Evolutionary conservation across 1,140 invertebrate genomes (phyloP).

Genomic region (Coenobita brevimanus): DNA sequence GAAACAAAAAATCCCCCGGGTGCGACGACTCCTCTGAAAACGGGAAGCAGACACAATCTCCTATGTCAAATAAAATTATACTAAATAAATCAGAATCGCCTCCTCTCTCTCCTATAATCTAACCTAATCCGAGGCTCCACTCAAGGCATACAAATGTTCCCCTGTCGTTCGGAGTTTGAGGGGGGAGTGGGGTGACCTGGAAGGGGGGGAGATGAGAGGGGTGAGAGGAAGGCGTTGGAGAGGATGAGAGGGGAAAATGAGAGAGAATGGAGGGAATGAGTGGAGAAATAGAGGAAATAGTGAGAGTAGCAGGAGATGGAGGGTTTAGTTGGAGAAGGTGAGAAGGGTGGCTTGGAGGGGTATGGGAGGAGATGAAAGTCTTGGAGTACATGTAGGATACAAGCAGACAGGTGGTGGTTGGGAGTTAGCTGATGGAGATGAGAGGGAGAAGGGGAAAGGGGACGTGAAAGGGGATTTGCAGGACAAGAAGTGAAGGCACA

Average conservation of each 20-base stretch:
- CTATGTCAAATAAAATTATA: constrained; percentile 22
- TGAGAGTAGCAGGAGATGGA: background rate
- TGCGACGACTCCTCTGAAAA: background rate
- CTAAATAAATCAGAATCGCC: constrained; percentile 39
- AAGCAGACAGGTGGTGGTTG: no score
- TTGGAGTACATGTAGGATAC: no score
- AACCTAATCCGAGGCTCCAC: constrained; percentile 29
- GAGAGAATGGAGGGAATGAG: background rate
- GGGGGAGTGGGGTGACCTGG: no score
- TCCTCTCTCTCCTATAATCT: constrained; percentile 28
- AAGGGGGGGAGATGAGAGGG: background rate
- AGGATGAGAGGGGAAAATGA: background rate
- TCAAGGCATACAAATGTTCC: constrained; percentile 51
- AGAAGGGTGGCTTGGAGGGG: background rate
- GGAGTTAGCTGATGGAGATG: no score
- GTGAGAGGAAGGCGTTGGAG: background rate
- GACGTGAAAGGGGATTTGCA: no score
- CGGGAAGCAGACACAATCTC: background rate
- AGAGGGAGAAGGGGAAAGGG: no score
- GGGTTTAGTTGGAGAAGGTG: background rate
- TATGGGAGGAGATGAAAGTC: no score
- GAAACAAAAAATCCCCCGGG: background rate
- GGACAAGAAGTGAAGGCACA: no score
- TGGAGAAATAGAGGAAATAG: background rate
- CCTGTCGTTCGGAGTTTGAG: constrained; percentile 21